phyloP scores from a whole-genome alignment of 92 coral and sea anemone species.

The Muricea muricata region DNA sequence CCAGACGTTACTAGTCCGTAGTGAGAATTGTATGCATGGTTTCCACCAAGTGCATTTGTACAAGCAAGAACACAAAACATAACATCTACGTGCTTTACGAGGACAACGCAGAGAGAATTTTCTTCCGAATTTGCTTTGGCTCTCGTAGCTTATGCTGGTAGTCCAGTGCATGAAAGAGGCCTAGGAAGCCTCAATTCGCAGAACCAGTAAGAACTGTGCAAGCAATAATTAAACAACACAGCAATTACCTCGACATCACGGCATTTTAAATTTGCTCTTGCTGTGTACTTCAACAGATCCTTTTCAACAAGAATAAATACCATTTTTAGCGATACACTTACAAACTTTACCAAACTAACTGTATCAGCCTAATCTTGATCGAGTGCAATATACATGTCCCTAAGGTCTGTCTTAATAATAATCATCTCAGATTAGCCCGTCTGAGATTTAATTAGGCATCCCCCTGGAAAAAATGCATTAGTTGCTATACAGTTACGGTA shows the following conservation, averaged over 20 bases:
- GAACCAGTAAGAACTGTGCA: background rate
- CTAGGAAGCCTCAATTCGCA: too few relatives aligned
- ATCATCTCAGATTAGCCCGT: background rate
- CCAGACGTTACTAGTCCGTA: too few relatives aligned
- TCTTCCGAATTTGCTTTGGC: too few relatives aligned
- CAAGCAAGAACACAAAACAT: too few relatives aligned
- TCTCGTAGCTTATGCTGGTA: too few relatives aligned
- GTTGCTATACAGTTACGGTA: too few relatives aligned
- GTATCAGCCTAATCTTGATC: background rate
- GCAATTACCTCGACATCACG: constrained; percentile 68
- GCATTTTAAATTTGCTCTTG: constrained; percentile 79
- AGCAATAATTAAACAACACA: background rate
- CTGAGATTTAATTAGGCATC: background rate
- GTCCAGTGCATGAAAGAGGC: too few relatives aligned
- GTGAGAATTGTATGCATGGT: too few relatives aligned
- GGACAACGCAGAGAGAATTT: too few relatives aligned
- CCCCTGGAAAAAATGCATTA: background rate
- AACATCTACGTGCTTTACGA: too few relatives aligned
- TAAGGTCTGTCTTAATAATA: background rate
- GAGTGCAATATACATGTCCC: background rate
- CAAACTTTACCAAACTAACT: background rate
- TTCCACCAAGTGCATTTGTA: too few relatives aligned
- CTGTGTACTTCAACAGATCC: constrained; percentile 93
- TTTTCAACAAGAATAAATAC: constrained; percentile 56
- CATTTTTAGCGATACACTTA: background rate